Percentiles rank a stretch among this genome's conserved stretches.
Conservation (phyloP, 1,140 invertebrate genomes). For the Solen grandis region DNA sequence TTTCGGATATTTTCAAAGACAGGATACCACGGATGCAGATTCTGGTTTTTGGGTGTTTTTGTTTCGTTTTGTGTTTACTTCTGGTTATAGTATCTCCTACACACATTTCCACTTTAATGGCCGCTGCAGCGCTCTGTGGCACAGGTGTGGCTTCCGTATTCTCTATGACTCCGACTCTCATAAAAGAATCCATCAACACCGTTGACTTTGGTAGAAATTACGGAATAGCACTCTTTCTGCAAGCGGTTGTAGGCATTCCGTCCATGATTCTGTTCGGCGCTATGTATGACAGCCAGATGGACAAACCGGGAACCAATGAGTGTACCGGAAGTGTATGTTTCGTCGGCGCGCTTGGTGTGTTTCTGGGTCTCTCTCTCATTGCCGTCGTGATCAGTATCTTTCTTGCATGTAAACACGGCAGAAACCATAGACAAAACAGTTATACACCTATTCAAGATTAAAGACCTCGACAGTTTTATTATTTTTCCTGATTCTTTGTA, state of each 20-base stretch:
- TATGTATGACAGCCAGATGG: conserved; percentile 50
- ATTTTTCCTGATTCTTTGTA: no score
- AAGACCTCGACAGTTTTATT: no score
- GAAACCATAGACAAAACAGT: no score
- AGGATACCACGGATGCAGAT: conserved; percentile 58
- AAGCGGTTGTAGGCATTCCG: conserved; percentile 28
- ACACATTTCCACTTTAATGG: conserved; percentile 5
- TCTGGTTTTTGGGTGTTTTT: conserved; percentile 37
- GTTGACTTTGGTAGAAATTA: conserved; percentile 56
- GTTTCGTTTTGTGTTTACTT: conserved; percentile 26
- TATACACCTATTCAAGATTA: no score
- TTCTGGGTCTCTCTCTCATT: no score
- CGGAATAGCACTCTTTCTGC: conserved; percentile 31
- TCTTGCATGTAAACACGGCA: no score
- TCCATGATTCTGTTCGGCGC: conserved; percentile 41
- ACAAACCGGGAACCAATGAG: no score
- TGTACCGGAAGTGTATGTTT: no score
- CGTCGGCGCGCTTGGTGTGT: no score
- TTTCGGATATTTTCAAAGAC: conserved; percentile 59
- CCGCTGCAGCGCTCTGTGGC: conserved; percentile 35
- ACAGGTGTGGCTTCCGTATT: conserved; percentile 38
- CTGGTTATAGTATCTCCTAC: conserved; percentile 37
- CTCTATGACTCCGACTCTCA: conserved; percentile 44
- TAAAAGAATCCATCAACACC: conserved; percentile 44
- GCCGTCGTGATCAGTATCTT: no score